Evolutionary conservation across 2,113 vertebrate genomes (phyloP).

Genomic region (Nettapus auritus): DNA sequence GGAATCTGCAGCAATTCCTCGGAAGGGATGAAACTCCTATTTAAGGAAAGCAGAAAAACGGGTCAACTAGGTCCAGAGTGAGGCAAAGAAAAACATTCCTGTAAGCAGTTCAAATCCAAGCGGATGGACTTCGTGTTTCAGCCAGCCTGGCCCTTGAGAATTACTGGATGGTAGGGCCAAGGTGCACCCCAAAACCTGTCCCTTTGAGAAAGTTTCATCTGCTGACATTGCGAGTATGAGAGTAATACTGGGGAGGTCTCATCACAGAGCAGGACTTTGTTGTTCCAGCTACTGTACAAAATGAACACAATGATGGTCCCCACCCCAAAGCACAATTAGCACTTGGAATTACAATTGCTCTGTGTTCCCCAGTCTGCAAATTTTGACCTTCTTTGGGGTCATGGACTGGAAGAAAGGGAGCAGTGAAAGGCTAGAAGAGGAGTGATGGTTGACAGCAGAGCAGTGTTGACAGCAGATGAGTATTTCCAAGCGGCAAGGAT

Average conservation of each 20-base stretch:
- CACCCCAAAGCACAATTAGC: background rate
- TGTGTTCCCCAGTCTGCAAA: background rate
- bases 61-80: background rate
- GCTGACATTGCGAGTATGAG: background rate
- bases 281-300: background rate
- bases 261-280: fast-evolving
- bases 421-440: background rate
- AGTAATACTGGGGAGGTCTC: background rate
- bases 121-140: background rate
- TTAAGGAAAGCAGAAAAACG: background rate
- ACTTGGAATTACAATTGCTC: background rate
- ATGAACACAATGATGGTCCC: fast-evolving
- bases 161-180: background rate
- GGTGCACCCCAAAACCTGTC: background rate
- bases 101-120: background rate
- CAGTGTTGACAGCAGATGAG: background rate
- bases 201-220: background rate
- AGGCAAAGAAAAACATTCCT: background rate
- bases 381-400: background rate
- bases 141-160: background rate
- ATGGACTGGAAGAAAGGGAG: background rate
- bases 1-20: background rate
- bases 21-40: background rate
- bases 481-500: background rate
- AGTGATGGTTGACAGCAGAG: background rate